Evolutionary conservation across 2,888 invertebrate species (phyloP).

Genomic region (Drosophila robusta): DNA sequence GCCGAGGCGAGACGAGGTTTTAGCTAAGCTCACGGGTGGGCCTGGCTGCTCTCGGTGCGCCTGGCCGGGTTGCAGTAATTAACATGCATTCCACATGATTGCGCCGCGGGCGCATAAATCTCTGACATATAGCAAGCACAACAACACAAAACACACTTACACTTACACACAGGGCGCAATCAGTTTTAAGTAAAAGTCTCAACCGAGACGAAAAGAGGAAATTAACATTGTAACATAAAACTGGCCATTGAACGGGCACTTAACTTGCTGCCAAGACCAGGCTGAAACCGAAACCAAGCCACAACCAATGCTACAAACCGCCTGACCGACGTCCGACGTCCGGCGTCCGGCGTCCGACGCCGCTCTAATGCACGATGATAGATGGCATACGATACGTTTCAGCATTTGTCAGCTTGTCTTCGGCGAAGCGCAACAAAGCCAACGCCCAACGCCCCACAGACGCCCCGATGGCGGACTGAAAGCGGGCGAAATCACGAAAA

Average conservation of each 20-base stretch:
- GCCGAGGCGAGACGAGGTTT: not conserved
- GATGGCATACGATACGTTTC: constrained; percentile 82
- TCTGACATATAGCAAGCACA: constrained; percentile 35
- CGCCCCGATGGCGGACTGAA: not conserved
- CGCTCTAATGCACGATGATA: constrained; percentile 79
- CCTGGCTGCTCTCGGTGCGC: constrained; percentile 32
- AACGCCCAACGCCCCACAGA: constrained; percentile 51
- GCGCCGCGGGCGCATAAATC: constrained; percentile 73
- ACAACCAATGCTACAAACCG: constrained; percentile 20
- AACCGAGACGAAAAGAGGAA: constrained; percentile 62
- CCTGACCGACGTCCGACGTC: constrained; percentile 43
- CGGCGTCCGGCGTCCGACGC: constrained; percentile 15
- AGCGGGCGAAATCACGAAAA: constrained; percentile 69
- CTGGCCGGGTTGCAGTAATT: constrained; percentile 63
- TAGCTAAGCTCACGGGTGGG: constrained; percentile 1
- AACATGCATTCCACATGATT: constrained; percentile 82
- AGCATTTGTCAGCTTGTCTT: constrained; percentile 81
- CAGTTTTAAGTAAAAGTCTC: constrained; percentile 72
- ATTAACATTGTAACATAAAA: constrained; percentile 79
- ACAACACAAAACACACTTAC: constrained; percentile 32
- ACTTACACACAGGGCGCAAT: constrained; percentile 46
- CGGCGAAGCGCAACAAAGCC: constrained; percentile 79
- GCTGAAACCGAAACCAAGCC: constrained; percentile 19
- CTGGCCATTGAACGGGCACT: constrained; percentile 81
- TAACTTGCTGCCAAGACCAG: constrained; percentile 70